phyloP scores from a whole-genome alignment of 1,140 invertebrate genomes.

The Drosophila rhopaloa region DNA sequence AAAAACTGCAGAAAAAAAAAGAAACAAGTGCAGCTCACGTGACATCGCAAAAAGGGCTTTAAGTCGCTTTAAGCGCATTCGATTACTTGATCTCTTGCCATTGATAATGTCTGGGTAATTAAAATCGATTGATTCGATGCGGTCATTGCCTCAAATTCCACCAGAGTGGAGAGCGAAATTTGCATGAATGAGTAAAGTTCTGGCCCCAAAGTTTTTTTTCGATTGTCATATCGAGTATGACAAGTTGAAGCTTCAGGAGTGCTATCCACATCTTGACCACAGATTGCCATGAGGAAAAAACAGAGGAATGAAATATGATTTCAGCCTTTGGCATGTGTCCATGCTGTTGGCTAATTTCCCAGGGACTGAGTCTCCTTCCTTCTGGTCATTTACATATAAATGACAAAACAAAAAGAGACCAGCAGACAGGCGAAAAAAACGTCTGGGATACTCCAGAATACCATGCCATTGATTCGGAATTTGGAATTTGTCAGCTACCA shows the following conservation, averaged over 20 bases:
- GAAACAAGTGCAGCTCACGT: conserved; percentile 9
- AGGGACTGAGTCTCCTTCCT: conserved; percentile 8
- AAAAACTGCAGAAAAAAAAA: neutral
- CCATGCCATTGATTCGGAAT: conserved; percentile 60
- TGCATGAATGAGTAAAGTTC: conserved; percentile 10
- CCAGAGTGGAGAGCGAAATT: conserved; percentile 4
- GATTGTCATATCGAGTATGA: conserved; percentile 41
- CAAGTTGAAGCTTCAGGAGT: conserved; percentile 9
- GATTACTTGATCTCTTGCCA: conserved; percentile 64
- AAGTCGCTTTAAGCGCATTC: conserved; percentile 29
- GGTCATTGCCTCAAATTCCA: conserved; percentile 22
- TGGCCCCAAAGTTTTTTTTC: neutral
- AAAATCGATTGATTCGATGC: conserved; percentile 64
- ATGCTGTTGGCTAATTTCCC: conserved; percentile 46
- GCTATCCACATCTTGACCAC: conserved; percentile 15
- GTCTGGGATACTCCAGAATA: neutral
- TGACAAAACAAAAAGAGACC: conserved; percentile 43
- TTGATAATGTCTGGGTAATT: conserved; percentile 54
- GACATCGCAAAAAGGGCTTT: conserved; percentile 12
- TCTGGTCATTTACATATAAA: conserved; percentile 76
- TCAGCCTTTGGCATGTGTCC: conserved; percentile 36
- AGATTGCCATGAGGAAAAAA: neutral
- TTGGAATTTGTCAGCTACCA: conserved; percentile 46
- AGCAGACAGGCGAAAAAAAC: neutral
- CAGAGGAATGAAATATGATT: conserved; percentile 64